Base-by-base conservation (phyloP, 2,113 vertebrate genomes). In the Phalacrocorax pelagicus region DNA sequence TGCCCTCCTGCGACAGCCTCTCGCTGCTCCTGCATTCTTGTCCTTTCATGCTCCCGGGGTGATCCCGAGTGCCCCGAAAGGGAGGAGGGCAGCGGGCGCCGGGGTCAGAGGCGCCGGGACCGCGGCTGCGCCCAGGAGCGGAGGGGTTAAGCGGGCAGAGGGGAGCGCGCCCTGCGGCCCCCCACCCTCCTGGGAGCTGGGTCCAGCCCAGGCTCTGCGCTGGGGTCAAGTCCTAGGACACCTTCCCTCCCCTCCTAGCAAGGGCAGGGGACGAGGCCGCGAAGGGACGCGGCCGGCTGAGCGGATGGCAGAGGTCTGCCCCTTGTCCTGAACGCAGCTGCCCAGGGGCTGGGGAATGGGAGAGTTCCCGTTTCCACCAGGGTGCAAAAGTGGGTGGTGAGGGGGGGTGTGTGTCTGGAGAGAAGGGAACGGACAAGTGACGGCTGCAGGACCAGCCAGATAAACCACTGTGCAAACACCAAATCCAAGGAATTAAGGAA, bases 171-270 rank as follows among this genome's bases (percentile, higher is more conserved):
- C 96, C 94, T 63, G 90, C 24, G 54, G 81, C 93, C 95, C 88
- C 82, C 54, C 75, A 49, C 21, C 66, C 78, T 81, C 79, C 94
- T 58, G 81, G 57, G 96, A 94, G 97, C 93, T 44, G 95, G 92
- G 66, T 97, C 94, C 91, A 84, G 97, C 91, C 88, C 51, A 81
- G 94, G 90, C 96, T 93, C 96, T 96, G 97, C 79, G 81, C 97
- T 59, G 96, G 97, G 97, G 98, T 98, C 98, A 98, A 97, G 97
- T 98, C 97, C 97, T 92, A 96, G 96, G 97, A 97, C 96, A 95
- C 94, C 97, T 87, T 97, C 95, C 80, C 93, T 97, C 89, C 91
- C 92, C 92, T 92, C 96, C 96, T 96, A 95, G 95, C 69, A 74
- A 95, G 94, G 95, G 96, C 96, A 90, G 95, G 81, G 82, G 93